Evolutionary conservation across 2,888 invertebrate genomes (phyloP).

Genomic region (Cetonia aurata): DNA sequence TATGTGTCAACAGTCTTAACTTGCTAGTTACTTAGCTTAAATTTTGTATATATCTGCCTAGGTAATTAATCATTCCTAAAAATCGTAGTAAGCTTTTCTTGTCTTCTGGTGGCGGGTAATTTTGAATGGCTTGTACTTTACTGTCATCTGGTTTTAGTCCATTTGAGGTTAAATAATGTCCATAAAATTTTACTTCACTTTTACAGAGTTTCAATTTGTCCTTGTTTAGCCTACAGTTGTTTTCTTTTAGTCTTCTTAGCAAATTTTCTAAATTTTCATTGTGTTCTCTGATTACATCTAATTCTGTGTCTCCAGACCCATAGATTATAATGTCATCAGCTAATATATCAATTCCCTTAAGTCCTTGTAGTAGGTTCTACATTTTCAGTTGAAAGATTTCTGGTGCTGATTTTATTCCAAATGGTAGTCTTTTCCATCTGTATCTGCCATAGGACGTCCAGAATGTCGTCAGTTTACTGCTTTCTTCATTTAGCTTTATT

Average conservation of each 20-base stretch:
- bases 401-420: slow-evolving; percentile 32
- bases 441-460: slow-evolving; percentile 38
- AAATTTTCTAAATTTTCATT: slow-evolving; percentile 45
- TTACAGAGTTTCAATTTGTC: slow-evolving; percentile 31
- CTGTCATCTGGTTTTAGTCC: slow-evolving; percentile 35
- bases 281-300: slow-evolving; percentile 47
- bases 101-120: slow-evolving; percentile 29
- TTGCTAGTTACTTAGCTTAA: slow-evolving; percentile 7
- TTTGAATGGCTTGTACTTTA: slow-evolving; percentile 31
- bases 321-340: slow-evolving; percentile 46
- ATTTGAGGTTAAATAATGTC: slow-evolving; percentile 17
- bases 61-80: slow-evolving; percentile 39
- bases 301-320: slow-evolving; percentile 39
- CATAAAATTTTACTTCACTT: slow-evolving; percentile 34
- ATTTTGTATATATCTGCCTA: slow-evolving; percentile 39
- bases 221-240: slow-evolving; percentile 39
- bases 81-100: slow-evolving; percentile 32
- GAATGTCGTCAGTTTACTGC: slow-evolving; percentile 29
- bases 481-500: too few species aligned
- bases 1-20: slow-evolving; percentile 13
- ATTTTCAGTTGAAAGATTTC: slow-evolving; percentile 39
- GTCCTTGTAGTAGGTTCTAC: slow-evolving; percentile 35
- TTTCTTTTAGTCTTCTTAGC: slow-evolving; percentile 41
- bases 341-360: slow-evolving; percentile 43
- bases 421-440: slow-evolving; percentile 29